Evolutionary conservation across 2,113 vertebrate species (phyloP), one percentile per base, ranked within the genome.

Genomic region (Stictonetta naevosa): DNA sequence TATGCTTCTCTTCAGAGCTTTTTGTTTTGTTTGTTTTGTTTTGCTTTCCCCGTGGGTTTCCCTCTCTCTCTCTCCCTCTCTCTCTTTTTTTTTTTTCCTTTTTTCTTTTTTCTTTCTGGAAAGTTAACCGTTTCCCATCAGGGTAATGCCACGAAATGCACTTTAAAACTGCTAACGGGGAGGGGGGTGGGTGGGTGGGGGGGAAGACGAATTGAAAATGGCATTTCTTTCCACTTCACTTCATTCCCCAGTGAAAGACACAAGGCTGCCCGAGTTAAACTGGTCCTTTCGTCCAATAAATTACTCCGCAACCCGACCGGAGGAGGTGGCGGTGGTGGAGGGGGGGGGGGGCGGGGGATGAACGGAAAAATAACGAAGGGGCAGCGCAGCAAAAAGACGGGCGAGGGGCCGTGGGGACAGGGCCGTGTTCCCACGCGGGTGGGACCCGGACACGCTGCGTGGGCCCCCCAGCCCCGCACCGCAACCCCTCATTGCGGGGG

Each of bases 61-160:
- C 64, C 2, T 34, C 3, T n/a, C 52, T 53, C 94, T 94, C 93
- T 85, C 36, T 13, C 5, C 25, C 42, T 38, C 8, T 36, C n/a
- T 26, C 22, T 86, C 94, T 92, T 90, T 82, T 94, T 25, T 91
- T 95, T 82, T 95, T 4, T 91, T 95, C 74, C n/a, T 33, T 29
- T 86, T 95, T 92, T 90, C 46, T 9, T 48, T 21, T 48, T 48
- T 95, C 22, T 92, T 95, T 80, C 42, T 33, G 10, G 78, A 82
- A 92, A 95, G 83, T 95, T 97, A 97, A 97, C 92, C 33, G 23
- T 98, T 98, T 98, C 94, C 95, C 94, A 96, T 87, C 87, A 72
- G 97, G 88, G 94, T 92, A 97, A 97, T 91, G 95, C 92, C 66
- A 95, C 67, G 33, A 98, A 98, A 97, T 81, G 88, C 92, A 97